These are phyloP conservation scores for Oryzias sinensis DNA, from an alignment of 2,797 vertebrate genomes.

Conservation along the genomic window DNA sequence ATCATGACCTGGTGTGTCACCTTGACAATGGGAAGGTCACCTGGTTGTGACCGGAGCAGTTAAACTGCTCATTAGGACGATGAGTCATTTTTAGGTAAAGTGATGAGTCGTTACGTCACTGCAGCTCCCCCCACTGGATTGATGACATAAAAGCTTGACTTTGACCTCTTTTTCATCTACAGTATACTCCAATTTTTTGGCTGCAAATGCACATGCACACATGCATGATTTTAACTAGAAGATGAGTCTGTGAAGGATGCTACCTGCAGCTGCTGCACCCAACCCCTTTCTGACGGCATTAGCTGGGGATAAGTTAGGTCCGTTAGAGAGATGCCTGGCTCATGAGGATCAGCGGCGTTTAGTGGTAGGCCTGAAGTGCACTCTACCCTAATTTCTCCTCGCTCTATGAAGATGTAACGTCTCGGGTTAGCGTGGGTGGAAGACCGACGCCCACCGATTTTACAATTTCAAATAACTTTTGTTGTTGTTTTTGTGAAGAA, in stretches of 20 bases:
- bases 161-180: too few relatives aligned
- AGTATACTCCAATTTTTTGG: too few relatives aligned
- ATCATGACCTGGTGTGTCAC: constrained; percentile 4
- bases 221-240: too few relatives aligned
- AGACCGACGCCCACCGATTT: background rate
- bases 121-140: background rate
- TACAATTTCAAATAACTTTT: background rate
- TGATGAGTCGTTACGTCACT: constrained; percentile 41
- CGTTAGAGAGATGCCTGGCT: constrained; percentile 1
- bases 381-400: constrained; percentile 13
- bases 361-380: constrained; percentile 7
- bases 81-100: constrained; percentile 43
- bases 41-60: constrained; percentile 47
- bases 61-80: constrained; percentile 66
- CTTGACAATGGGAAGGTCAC: constrained; percentile 33
- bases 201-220: too few relatives aligned
- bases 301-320: constrained; percentile 14
- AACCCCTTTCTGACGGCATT: constrained; percentile 13
- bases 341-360: background rate
- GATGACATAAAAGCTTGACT: too few relatives aligned
- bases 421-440: constrained; percentile 1
- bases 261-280: background rate
- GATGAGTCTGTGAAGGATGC: constrained; percentile 2
- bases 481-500: background rate
- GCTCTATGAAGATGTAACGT: background rate